Percentiles rank a stretch among this genome's conserved stretches.
phyloP scores from a whole-genome alignment of 2,113 vertebrate species.

The Microcebus lehilahytsara region DNA sequence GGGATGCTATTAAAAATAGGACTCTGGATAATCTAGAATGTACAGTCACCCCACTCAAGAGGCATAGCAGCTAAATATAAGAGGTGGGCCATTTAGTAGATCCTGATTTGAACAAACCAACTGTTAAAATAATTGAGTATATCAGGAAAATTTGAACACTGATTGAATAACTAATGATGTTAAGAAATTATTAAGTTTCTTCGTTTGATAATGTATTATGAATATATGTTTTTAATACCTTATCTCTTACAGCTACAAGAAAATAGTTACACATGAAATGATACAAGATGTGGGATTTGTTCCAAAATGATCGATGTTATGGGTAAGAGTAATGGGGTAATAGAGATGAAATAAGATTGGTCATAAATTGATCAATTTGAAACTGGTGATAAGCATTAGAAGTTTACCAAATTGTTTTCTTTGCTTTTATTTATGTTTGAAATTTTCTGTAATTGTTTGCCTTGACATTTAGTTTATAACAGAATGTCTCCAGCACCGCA shows the following conservation, averaged over 20 bases:
- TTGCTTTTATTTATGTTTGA: not conserved
- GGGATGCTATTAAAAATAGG: not conserved
- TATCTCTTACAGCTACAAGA: not conserved
- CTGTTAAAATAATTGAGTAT: not conserved
- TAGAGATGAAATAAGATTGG: not conserved
- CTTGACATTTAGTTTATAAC: not conserved
- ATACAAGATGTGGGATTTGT: not conserved
- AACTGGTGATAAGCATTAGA: not conserved
- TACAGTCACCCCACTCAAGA: not conserved
- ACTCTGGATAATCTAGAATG: not conserved
- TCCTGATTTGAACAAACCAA: not conserved
- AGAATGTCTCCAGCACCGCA: not conserved
- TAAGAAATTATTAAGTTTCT: slow-evolving; percentile 11
- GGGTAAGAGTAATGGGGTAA: not conserved
- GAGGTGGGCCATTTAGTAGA: not conserved
- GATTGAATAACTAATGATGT: not conserved
- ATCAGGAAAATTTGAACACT: not conserved
- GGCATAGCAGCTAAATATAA: not conserved
- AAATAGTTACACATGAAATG: not conserved
- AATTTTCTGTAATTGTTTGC: not conserved
- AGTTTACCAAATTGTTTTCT: not conserved
- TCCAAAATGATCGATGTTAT: not conserved
- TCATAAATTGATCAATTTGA: not conserved
- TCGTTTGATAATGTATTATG: not conserved
- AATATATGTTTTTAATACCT: not conserved